These are phyloP conservation scores for Diachrysia chrysitis DNA, from an alignment of 2,888 invertebrate genomes.

Conservation along the genomic window DNA sequence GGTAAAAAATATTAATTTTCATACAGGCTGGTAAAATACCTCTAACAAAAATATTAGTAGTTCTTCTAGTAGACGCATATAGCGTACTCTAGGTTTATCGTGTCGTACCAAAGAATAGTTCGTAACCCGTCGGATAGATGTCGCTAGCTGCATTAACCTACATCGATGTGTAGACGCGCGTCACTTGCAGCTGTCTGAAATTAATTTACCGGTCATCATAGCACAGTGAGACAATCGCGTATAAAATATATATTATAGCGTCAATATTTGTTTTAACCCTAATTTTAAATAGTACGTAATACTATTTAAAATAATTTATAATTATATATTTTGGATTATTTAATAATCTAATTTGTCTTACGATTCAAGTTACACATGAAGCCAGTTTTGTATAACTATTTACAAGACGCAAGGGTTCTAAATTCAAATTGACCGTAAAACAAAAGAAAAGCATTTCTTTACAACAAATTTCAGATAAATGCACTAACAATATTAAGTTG, in stretches of 20 bases:
- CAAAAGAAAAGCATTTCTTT: background rate
- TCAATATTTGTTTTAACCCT: conserved; percentile 31
- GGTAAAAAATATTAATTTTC: background rate
- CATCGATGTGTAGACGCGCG: conserved; percentile 69
- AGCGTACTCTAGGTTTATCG: conserved; percentile 32
- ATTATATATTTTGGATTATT: too few relatives aligned
- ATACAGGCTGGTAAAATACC: background rate
- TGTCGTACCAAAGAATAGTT: conserved; percentile 66
- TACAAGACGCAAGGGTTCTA: background rate
- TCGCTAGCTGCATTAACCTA: conserved; percentile 81
- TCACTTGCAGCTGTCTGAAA: conserved; percentile 75
- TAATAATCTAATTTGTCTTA: too few relatives aligned
- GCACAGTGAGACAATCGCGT: conserved; percentile 55
- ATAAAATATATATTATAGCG: conserved; percentile 34
- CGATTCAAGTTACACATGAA: too few relatives aligned
- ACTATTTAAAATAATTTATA: too few relatives aligned
- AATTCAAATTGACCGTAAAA: background rate
- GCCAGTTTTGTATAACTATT: too few relatives aligned
- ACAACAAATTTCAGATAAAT: too few relatives aligned
- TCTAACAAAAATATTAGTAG: background rate
- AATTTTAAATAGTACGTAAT: too few relatives aligned
- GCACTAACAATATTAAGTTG: too few relatives aligned
- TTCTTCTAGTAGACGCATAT: conserved; percentile 12
- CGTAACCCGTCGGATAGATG: conserved; percentile 75
- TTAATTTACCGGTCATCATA: conserved; percentile 72